Evolutionary conservation across 2,797 vertebrate species (phyloP), one percentile per base, ranked within the genome.

Genomic region (Enteromius trimaculatus): DNA sequence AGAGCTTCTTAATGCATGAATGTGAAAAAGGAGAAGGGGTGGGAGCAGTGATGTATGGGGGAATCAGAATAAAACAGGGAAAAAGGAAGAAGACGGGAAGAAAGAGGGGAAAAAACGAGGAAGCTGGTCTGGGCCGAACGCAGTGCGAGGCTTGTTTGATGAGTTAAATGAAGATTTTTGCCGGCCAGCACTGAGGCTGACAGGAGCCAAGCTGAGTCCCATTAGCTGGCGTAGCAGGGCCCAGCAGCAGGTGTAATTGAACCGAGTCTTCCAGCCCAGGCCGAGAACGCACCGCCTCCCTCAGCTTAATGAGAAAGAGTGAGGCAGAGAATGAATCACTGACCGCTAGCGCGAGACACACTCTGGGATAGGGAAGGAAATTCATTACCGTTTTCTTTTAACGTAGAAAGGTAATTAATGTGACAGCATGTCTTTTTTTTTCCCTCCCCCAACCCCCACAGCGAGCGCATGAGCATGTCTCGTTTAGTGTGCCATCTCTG

Each of bases 231-330:
- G 87, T 95, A 92, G 95, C 93, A 91, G 93, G 93, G 91, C 91
- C 91, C 92, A 92, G 92, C 92, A 93, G 93, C 93, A 94, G 94
- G 93, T 95, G 93, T 94, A 94, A 95, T 94, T 94, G 94, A 95
- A 94, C 93, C 92, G 93, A 93, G 92, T 94, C 93, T 90, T 95
- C 81, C 84, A 87, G 86, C 64, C 84, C 23, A 44, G 86, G 86
- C 86, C 76, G 80, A 70, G 62, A 86, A 86, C 53, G 78, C 80
- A 34, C 82, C 76, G 21, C 85, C 84, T 84, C 87, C 88, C 88
- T 92, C 89, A 89, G 88, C 90, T 91, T 93, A 93, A 95, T 93
- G 92, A 94, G 92, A 92, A 91, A 89, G 87, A 74, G 88, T 87
- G 91, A 87, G 86, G 86, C 79, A 84, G 88, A 90, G 91, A 89